Conservation (phyloP, 2,113 vertebrate species). For the Syrrhaptes paradoxus region DNA sequence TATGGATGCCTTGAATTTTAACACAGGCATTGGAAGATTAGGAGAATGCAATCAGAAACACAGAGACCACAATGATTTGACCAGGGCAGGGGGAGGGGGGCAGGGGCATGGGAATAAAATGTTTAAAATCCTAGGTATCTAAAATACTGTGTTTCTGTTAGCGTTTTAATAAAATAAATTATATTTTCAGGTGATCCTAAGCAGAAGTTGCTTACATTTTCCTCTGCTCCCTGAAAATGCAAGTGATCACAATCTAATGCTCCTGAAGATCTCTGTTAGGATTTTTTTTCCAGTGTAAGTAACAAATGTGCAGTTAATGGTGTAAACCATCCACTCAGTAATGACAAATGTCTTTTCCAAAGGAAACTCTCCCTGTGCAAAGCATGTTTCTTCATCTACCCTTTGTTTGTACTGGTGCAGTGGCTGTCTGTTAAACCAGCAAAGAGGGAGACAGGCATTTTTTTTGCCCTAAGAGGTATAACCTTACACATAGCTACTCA, state of each 20-base stretch:
- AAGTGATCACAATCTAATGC: background rate
- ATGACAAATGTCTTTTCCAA: background rate
- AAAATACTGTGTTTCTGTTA: background rate
- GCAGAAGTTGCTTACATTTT: background rate
- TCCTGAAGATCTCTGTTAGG: background rate
- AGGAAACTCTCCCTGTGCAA: background rate
- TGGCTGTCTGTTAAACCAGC: background rate
- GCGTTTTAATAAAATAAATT: background rate
- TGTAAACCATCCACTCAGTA: background rate
- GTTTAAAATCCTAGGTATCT: background rate
- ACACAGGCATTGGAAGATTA: background rate
- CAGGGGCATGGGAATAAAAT: background rate
- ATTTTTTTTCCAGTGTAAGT: background rate
- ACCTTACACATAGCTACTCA: background rate
- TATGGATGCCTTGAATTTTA: constrained; percentile 28
- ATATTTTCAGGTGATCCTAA: background rate
- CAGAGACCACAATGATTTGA: background rate
- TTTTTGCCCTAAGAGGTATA: background rate
- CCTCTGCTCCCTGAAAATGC: background rate
- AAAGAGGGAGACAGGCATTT: background rate
- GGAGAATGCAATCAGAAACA: background rate
- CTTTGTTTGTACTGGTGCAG: background rate
- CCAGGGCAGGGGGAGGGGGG: background rate
- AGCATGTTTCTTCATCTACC: background rate
- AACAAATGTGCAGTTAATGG: background rate